Evolutionary conservation across 2,888 invertebrate species (phyloP), one percentile per base, ranked within the genome.

Genomic region (Anthophora plumipes): DNA sequence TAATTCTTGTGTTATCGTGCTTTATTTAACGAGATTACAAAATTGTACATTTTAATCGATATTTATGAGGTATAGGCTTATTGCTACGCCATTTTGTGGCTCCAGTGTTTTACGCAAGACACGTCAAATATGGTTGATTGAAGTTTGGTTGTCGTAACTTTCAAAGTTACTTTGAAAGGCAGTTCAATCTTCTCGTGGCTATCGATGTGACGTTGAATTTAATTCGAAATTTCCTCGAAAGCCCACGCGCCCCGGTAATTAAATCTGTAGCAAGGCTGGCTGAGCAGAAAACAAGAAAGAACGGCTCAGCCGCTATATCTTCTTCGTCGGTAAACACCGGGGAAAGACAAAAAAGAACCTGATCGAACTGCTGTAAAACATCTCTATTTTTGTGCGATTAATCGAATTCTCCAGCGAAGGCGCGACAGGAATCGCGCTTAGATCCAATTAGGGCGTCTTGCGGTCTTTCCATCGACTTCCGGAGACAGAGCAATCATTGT

Each of bases 401-500:
- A 77, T 82, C 63, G 72, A 82, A 61, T 52, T 22, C 14, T 9
- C 22, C 52, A n/a, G n/a, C n/a, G n/a, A n/a, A n/a, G n/a, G n/a
- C n/a, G n/a, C 39, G 31, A 37, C 52, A 59, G 31, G 46, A 70
- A 70, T 67, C 63, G 48, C 77, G 60, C 57, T 77, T 54, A 50
- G 41, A 61, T 71, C 59, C 79, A 84, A 85, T 86, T 85, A 79
- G 82, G 60, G 69, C 37, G 54, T 52, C 67, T 57, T 48, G n/a
- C 54, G 48, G 46, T 57, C 69, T 72, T 81, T 41, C 73, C 57
- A 31, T 72, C 57, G 52, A 69, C 74, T 83, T 77, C 25, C 61
- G 48, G 63, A 50, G 71, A 50, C 60, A 57, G 66, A 69, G 75
- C 55, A 57, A 84, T 83, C 84, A 86, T 85, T 86, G 77, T 52